Evolutionary conservation across 2,888 invertebrate genomes (phyloP), one percentile per base, ranked within the genome.

Genomic region (Macropis europaea): DNA sequence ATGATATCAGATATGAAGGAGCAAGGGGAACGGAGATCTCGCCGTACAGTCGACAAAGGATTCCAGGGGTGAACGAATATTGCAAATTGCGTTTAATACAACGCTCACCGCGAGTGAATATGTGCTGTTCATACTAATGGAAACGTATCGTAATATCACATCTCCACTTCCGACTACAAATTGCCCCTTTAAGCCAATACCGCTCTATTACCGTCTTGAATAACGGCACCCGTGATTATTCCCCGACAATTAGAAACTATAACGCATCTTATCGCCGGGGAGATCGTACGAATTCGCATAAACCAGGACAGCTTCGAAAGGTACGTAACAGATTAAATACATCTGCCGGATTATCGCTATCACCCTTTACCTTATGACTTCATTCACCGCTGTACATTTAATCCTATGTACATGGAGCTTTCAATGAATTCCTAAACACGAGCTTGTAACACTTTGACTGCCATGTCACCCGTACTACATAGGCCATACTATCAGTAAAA

Each of bases 171-270:
- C 59, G 74, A 75, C 72, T 74, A 74, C 77, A 74, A 83, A 84
- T 82, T 78, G 75, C 59, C 74, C 73, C 76, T 82, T 83, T 75
- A 77, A 77, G 66, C 67, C 64, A 24, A 57, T 60, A 68, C 70
- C 32, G 57, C 17, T 22, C 72, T 56, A 60, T 64, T 42, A 40
- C 42, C 47, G 28, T 4, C 50, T n/a, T 52, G 50, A 62, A 34
- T 67, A 75, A 67, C 47, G 36, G 40, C 15, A 38, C 13, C 34
- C 32, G 22, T 60, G 59, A 47, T 69, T 74, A 75, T 59, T 64
- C 34, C 47, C 19, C 67, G 53, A 70, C 71, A 48, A 70, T 73
- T 73, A 59, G 73, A 61, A 60, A 63, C 43, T 50, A 43, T 50
- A 57, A 56, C 30, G 53, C 48, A 45, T 38, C 59, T 69, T 63